Conservation (phyloP, 1,140 invertebrate species). For the Drosophila quadrilineata region DNA sequence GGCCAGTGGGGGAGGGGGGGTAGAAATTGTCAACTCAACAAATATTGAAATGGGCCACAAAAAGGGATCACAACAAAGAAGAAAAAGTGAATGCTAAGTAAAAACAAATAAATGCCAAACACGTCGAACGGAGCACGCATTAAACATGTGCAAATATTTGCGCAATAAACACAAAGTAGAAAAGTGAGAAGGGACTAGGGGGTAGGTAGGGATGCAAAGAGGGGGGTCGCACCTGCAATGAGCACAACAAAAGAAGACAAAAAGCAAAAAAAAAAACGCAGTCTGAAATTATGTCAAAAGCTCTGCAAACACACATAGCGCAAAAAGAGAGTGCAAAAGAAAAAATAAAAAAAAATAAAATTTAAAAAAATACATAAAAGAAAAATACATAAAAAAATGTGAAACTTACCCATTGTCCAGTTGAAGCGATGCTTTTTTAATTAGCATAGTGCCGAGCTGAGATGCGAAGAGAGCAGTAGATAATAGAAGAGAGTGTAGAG, state of each 20-base stretch:
- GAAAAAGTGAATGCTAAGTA: slow-evolving; percentile 17
- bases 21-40: slow-evolving; percentile 47
- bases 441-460: slow-evolving; percentile 16
- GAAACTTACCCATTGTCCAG: slow-evolving; percentile 33
- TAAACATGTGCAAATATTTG: slow-evolving; percentile 78
- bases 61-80: slow-evolving; percentile 1
- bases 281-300: slow-evolving; percentile 61
- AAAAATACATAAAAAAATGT: background rate
- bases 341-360: slow-evolving; percentile 6
- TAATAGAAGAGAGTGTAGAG: background rate
- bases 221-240: slow-evolving; percentile 41
- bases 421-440: slow-evolving; percentile 34
- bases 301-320: slow-evolving; percentile 46
- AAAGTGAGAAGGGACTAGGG: too few relatives aligned
- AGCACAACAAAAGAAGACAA: slow-evolving; percentile 12
- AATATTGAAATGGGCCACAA: slow-evolving; percentile 69
- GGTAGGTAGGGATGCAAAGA: slow-evolving; percentile 3
- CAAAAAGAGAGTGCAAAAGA: background rate
- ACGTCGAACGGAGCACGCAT: slow-evolving; percentile 72
- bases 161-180: slow-evolving; percentile 10
- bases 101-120: slow-evolving; percentile 58
- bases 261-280: too few relatives aligned
- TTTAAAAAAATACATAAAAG: slow-evolving; percentile 1
- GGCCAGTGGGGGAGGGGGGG: slow-evolving; percentile 1
- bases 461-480: too few relatives aligned